Base-by-base conservation (phyloP, 2,797 vertebrate species). In the Echeneis naucrates region DNA sequence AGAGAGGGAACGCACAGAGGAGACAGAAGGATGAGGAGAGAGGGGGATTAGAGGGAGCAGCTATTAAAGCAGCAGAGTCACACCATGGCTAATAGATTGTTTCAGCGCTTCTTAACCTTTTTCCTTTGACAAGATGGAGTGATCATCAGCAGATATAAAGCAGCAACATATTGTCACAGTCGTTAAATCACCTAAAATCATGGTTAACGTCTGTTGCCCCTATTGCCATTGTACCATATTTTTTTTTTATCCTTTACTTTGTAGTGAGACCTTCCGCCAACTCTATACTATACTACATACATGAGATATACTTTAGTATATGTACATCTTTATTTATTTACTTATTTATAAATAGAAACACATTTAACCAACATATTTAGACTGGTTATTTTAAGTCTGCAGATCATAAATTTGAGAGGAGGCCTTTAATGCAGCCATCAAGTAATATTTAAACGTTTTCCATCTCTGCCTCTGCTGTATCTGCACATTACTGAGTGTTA, bases 41-140 rank as follows among this genome's bases (percentile, higher is more conserved):
- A 54, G 24, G 62, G 44, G 69, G 79, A 86, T 84, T 83, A 84
- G 71, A 81, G 76, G 74, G 44, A 55, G 66, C 50, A 68, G 57
- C 68, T 74, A 75, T 81, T 84, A 74, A 40, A 68, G 70, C 32
- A 73, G 27, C 54, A 50, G 56, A 51, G 63, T 70, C 32, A 52
- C 61, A 78, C 48, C 48, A 27, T 3, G 6, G 70, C 78, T 86
- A 78, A 88, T 83, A 55, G 73, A 81, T 83, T 86, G 85, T 87
- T 85, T 87, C 69, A 53, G 33, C 5, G 9, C 42, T 78, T 73
- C 65, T 77, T 80, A 68, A 75, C 83, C 72, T 81, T 80, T 75
- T 71, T 67, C 19, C 37, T 67, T 78, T 27, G 30, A 51, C 61
- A 37, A 78, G 50, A 54, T 44, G 3, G 47, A 56, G 56, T 26